Base-by-base conservation (phyloP, 2,888 invertebrate genomes). In the Sisyra terminalis region DNA sequence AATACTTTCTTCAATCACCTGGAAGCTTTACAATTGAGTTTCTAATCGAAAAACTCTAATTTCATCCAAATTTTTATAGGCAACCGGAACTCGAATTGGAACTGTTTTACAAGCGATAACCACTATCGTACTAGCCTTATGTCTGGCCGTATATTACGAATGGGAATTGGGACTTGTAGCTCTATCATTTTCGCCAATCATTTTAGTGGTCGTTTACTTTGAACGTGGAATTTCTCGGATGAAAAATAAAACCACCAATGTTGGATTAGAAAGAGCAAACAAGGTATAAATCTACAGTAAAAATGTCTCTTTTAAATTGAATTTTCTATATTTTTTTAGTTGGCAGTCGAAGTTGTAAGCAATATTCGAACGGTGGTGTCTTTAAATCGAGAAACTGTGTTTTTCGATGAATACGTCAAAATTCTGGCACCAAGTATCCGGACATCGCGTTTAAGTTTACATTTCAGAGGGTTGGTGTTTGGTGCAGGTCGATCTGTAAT, bases 321-420 rank as follows among this genome's bases (percentile, higher is more conserved):
- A n/a, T n/a, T n/a, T n/a, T n/a, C n/a, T 11, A 9, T 30, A n/a
- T 49, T 44, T 39, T 54, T 58, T 31, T 53, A 75, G 75, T 65
- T 82, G 45, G 80, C 84, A 4, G 78, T 84, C 9, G 86, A 86
- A 59, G 82, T 79, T 3, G 79, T 86, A 2, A 70, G 77, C 5
- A 84, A 82, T 52, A 77, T 85, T 7, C 69, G 84, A 32, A 87
- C 87, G 1, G 83, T 84, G 1, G 79, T 74, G 0, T 78, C 82
- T 1, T 58, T 85, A 14, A 78, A 81, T 2, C 66, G 77, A 29
- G 86, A 87, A 59, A 66, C 72, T 14, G 68, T 68, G 24, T 83
- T 86, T 59, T 68, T 75, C 31, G 50, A 61, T 0, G 68, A 73
- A 42, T 87, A 84, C 54, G 67, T 71, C 2, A 58, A 58, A 1